phyloP scores from a whole-genome alignment of 2,888 invertebrate genomes.

The Macrophya alboannulata region DNA sequence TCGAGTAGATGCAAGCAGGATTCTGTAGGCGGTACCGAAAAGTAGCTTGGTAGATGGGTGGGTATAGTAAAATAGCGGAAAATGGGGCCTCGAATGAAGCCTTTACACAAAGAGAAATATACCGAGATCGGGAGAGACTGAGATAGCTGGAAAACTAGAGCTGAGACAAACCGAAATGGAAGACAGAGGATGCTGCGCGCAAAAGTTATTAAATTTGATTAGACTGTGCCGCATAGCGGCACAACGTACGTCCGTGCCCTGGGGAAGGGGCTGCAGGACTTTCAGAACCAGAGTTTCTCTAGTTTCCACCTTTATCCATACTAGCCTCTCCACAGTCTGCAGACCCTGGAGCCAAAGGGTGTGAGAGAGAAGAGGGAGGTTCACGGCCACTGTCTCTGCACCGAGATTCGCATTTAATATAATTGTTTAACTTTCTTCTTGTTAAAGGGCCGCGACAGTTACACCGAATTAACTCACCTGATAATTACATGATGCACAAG shows the following conservation, averaged over 20 bases:
- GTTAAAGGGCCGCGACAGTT: slow-evolving; percentile 1
- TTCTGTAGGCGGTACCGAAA: background rate
- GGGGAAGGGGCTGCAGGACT: slow-evolving; percentile 51
- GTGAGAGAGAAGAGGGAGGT: background rate
- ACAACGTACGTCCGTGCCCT: slow-evolving; percentile 47
- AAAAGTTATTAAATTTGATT: slow-evolving; percentile 79
- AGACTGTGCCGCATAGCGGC: slow-evolving; percentile 73
- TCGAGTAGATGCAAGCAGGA: background rate
- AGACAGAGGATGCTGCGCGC: slow-evolving; percentile 39
- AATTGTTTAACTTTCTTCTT: slow-evolving; percentile 33
- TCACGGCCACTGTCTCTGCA: slow-evolving; percentile 10
- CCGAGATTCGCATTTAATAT: slow-evolving; percentile 30
- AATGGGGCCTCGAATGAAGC: slow-evolving; percentile 32
- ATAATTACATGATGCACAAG: background rate
- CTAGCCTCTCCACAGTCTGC: slow-evolving; percentile 37
- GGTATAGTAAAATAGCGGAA: slow-evolving; percentile 37
- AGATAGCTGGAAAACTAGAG: slow-evolving; percentile 2
- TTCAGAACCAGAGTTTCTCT: slow-evolving; percentile 43
- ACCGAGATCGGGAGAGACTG: slow-evolving; percentile 15
- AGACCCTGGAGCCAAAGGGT: slow-evolving; percentile 14
- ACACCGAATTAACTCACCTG: slow-evolving; percentile 26
- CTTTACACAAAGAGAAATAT: slow-evolving; percentile 34
- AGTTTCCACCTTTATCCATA: slow-evolving; percentile 42
- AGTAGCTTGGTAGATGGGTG: background rate
- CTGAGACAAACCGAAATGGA: slow-evolving; percentile 31